These are phyloP conservation scores for Fratercula arctica DNA, from an alignment of 2,797 vertebrate species.

Conservation along the genomic window DNA sequence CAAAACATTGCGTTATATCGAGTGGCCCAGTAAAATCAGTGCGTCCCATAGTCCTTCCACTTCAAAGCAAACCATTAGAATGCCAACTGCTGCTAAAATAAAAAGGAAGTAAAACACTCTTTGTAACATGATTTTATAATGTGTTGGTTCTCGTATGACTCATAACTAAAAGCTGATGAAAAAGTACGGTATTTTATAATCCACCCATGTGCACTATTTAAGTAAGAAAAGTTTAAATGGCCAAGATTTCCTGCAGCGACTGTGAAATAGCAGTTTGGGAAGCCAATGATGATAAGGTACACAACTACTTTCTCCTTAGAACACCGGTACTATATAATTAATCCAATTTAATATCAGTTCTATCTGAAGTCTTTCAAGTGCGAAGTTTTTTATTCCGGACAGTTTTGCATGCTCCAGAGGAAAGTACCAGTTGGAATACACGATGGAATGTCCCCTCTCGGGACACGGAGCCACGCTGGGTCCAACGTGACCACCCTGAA, in stretches of 20 bases:
- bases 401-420: not conserved
- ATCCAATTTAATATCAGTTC: not conserved
- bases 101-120: not conserved
- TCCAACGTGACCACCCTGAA: rapidly evolving
- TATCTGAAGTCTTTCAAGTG: not conserved
- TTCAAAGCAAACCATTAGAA: not conserved
- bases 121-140: not conserved
- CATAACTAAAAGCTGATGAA: not conserved
- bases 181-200: not conserved
- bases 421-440: not conserved
- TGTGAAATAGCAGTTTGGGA: not conserved
- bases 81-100: not conserved
- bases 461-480: rapidly evolving
- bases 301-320: not conserved
- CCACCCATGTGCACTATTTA: not conserved
- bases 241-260: not conserved
- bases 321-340: not conserved
- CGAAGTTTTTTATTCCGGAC: not conserved
- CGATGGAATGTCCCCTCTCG: not conserved
- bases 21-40: not conserved
- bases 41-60: not conserved
- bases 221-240: not conserved
- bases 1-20: not conserved
- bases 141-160: not conserved
- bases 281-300: not conserved